Percentiles rank a stretch among this genome's conserved stretches.
Evolutionary conservation across 2,888 invertebrate genomes (phyloP).

Genomic region (Microplitis manilae): DNA sequence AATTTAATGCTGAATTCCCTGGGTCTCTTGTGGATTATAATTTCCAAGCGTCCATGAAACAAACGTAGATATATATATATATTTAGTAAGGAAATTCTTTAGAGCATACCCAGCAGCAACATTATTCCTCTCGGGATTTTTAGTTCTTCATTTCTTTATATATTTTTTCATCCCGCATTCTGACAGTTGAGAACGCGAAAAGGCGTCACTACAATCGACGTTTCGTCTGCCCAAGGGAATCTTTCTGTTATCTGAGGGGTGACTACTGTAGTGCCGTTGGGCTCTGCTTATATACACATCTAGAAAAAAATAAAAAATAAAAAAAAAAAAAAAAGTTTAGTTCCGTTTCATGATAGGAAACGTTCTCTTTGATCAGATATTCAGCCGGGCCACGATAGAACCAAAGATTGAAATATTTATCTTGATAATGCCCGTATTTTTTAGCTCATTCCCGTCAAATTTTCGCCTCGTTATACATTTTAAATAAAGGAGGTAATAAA

Average conservation of each 20-base stretch:
- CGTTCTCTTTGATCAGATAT: constrained; percentile 53
- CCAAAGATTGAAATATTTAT: constrained; percentile 34
- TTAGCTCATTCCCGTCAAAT: constrained; percentile 28
- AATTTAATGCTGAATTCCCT: constrained; percentile 9
- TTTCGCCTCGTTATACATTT: neutral
- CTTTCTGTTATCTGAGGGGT: constrained; percentile 43
- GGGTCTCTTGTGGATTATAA: constrained; percentile 10
- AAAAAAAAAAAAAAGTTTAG: too few relatives aligned
- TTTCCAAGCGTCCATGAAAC: neutral
- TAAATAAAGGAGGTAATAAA: neutral
- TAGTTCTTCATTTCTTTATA: neutral
- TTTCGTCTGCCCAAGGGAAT: constrained; percentile 46
- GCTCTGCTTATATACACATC: constrained; percentile 39
- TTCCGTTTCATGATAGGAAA: constrained; percentile 12
- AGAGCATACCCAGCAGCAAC: neutral
- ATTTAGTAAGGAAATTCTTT: neutral
- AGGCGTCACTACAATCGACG: constrained; percentile 37
- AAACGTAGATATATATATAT: neutral
- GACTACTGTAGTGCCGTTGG: constrained; percentile 25
- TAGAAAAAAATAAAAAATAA: constrained; percentile 30
- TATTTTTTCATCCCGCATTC: neutral
- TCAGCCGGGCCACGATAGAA: constrained; percentile 43
- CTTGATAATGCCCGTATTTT: constrained; percentile 50
- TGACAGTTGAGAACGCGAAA: constrained; percentile 15
- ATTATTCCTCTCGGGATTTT: neutral